A percentile compares a stretch with the other conserved stretches of the same genome.
Conservation (phyloP, 2,888 invertebrate genomes). For the Notodromas monacha region DNA sequence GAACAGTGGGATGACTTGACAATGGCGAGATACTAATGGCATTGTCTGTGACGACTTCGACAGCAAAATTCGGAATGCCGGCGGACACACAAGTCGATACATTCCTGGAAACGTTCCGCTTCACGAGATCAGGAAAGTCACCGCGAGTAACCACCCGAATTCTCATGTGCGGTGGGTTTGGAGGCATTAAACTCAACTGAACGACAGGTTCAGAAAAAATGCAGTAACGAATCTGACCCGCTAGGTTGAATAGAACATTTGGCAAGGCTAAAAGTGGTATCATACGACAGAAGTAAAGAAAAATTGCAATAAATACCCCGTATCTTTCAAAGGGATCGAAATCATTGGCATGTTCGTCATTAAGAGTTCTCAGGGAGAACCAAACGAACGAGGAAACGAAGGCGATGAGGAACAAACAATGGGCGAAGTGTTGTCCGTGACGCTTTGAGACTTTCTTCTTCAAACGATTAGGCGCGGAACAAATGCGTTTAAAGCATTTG, state of each 20-base stretch:
- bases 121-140: constrained; percentile 64
- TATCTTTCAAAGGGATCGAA: constrained; percentile 50
- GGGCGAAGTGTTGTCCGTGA: too few relatives aligned
- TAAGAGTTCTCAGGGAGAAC: too few relatives aligned
- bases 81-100: constrained; percentile 56
- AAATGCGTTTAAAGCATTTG: too few relatives aligned
- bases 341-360: background rate
- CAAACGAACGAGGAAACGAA: too few relatives aligned
- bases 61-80: constrained; percentile 71
- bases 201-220: constrained; percentile 81
- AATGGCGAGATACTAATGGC: constrained; percentile 31
- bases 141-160: constrained; percentile 76
- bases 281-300: constrained; percentile 40
- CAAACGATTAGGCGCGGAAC: too few relatives aligned
- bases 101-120: constrained; percentile 49
- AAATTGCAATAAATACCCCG: constrained; percentile 34
- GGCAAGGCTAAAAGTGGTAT: constrained; percentile 56
- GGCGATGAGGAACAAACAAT: too few relatives aligned
- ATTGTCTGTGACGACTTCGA: constrained; percentile 84
- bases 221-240: constrained; percentile 58
- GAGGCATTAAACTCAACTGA: constrained; percentile 50
- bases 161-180: constrained; percentile 71
- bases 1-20: background rate
- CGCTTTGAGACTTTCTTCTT: too few relatives aligned
- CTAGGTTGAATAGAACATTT: constrained; percentile 50